Percentiles rank a stretch among this genome's conserved stretches.
phyloP scores from a whole-genome alignment of 35 echinoderm and acorn worm species.

The Lytechinus pictus region DNA sequence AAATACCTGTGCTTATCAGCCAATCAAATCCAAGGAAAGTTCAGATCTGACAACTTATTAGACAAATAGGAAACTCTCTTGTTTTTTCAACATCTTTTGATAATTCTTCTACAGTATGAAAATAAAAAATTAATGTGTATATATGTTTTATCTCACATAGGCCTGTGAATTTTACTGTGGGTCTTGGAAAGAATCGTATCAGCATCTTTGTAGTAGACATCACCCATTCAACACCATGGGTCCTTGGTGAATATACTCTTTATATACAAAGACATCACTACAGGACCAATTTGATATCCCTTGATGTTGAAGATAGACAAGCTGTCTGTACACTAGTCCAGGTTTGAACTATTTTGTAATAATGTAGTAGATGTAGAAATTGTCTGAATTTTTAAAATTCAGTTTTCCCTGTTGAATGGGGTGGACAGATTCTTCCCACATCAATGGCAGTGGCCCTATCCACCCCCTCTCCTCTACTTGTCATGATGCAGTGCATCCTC shows the following conservation, averaged over 20 bases:
- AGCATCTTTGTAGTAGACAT: conserved; percentile 83
- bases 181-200: conserved; percentile 88
- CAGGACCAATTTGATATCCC: background rate
- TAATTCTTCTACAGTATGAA: background rate
- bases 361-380: too few species aligned
- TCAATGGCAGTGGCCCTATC: too few species aligned
- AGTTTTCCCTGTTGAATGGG: too few species aligned
- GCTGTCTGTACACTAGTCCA: conserved; percentile 87
- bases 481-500: too few species aligned
- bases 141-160: conserved; percentile 31
- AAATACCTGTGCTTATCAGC: too few species aligned
- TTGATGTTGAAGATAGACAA: conserved; percentile 4
- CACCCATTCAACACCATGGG: conserved; percentile 92
- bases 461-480: too few species aligned
- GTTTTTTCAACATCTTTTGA: too few species aligned
- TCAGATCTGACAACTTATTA: too few species aligned
- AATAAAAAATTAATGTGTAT: background rate
- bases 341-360: conserved; percentile 54
- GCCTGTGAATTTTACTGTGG: conserved; percentile 80
- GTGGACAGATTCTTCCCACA: too few species aligned
- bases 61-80: too few species aligned
- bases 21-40: too few species aligned
- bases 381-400: too few species aligned
- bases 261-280: conserved; percentile 61
- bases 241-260: conserved; percentile 83